Percentiles rank a stretch among this genome's conserved stretches.
Evolutionary conservation across 2,797 vertebrate species (phyloP).

Genomic region (Pampus argenteus): DNA sequence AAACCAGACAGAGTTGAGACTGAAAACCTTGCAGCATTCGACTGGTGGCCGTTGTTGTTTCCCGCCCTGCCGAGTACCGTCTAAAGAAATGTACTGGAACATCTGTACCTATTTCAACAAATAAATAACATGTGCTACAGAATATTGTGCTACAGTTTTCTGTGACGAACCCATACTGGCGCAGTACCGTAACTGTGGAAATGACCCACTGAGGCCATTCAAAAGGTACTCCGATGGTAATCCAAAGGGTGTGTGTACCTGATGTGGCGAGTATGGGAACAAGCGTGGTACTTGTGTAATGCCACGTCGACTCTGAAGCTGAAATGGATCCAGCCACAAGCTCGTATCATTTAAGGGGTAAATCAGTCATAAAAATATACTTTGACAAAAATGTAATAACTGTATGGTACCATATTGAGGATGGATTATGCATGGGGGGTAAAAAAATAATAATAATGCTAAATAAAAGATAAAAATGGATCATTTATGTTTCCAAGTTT

Average conservation of each 20-base stretch:
- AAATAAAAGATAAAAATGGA: constrained; percentile 36
- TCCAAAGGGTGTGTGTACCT: constrained; percentile 20
- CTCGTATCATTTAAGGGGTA: constrained; percentile 38
- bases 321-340: constrained; percentile 46
- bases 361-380: constrained; percentile 32
- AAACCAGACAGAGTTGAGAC: background rate
- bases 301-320: constrained; percentile 30
- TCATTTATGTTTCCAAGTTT: constrained; percentile 38
- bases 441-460: background rate
- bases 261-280: background rate
- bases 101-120: constrained; percentile 50
- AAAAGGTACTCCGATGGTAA: background rate
- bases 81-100: constrained; percentile 45
- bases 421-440: constrained; percentile 39
- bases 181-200: constrained; percentile 13
- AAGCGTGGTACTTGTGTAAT: constrained; percentile 20
- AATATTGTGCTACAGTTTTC: no score
- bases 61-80: constrained; percentile 40
- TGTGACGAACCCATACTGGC: constrained; percentile 22
- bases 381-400: constrained; percentile 40
- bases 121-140: constrained; percentile 65
- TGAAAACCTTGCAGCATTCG: constrained; percentile 25
- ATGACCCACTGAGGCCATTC: background rate
- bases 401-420: constrained; percentile 37
- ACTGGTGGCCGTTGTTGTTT: background rate